phyloP scores from a whole-genome alignment of 2,797 vertebrate species.

The Tapirus indicus region DNA sequence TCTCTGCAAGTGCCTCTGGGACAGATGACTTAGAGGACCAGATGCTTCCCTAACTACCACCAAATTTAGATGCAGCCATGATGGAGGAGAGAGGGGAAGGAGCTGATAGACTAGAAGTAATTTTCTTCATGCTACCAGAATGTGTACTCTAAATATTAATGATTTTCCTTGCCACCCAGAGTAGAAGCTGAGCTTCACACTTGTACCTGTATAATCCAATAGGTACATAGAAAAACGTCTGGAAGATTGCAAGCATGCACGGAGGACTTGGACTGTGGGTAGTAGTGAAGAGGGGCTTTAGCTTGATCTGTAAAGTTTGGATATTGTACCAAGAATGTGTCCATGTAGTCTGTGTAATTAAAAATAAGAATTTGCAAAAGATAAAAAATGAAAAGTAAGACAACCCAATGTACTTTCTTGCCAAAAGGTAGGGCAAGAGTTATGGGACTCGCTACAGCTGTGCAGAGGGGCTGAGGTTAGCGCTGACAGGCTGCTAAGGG shows the following conservation, averaged over 20 bases:
- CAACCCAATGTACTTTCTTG: not conserved
- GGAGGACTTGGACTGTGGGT: not conserved
- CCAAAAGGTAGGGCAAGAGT: not conserved
- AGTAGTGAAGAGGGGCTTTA: not conserved
- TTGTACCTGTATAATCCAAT: not conserved
- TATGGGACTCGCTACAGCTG: not conserved
- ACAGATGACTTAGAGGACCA: not conserved
- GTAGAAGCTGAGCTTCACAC: not conserved
- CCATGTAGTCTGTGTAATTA: not conserved
- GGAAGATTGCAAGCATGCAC: not conserved
- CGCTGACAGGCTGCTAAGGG: not conserved
- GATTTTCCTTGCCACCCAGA: not conserved
- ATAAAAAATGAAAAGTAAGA: not conserved
- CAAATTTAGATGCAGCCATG: not conserved
- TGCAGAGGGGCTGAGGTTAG: not conserved
- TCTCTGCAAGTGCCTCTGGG: not conserved
- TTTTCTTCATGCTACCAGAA: not conserved
- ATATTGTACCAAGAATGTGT: constrained; percentile 12
- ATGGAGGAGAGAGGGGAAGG: not conserved
- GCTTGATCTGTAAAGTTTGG: not conserved
- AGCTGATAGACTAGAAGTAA: not conserved
- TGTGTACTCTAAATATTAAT: not conserved
- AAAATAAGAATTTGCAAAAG: constrained; percentile 36
- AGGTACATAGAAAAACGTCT: not conserved
- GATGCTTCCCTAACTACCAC: not conserved